Base-by-base conservation (phyloP, 2,797 vertebrate species). In the Aeoliscus strigatus region DNA sequence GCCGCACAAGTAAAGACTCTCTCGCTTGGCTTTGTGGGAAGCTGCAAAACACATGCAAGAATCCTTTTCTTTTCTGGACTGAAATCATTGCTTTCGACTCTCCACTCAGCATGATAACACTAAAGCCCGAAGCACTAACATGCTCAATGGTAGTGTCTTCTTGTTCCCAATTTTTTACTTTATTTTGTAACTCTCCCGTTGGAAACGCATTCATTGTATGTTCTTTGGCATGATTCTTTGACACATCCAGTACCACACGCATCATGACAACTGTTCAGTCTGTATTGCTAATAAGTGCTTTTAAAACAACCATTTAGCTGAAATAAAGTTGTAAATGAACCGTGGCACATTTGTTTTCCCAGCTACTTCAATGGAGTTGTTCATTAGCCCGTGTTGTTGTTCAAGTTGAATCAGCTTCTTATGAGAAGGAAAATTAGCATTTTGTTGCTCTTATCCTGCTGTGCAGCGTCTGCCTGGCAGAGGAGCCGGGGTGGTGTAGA, bases 271-370 rank as follows among this genome's bases (percentile, higher is more conserved):
- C 59, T 40, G 68, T 79, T 86, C 64, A 50, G 67, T 82, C 82
- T 88, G 86, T 88, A 83, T 83, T 86, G 84, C 85, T 75, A 75
- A 81, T 59, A 85, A 86, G 84, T 88, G 86, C 87, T 89, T 87
- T 86, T 72, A 73, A 86, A 83, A 79, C 72, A 82, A 86, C 70
- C 80, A 57, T 76, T 80, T 78, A 76, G 76, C 80, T 73, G 55
- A 88, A 87, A 88, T 89, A 89, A 90, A 89, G 79, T 75, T 81
- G 59, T 37, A 61, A 75, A 60, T 65, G 48, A 86, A 70, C 64
- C 56, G 29, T 25, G 52, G 27, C 51, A 47, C 35, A 28, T 56
- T 35, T 54, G 30, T 51, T 66, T 54, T 39, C 42, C 8, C 14
- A 30, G 21, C 43, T 41, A 10, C 26, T 31, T 46, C 16, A 11